Evolutionary conservation across 2,888 invertebrate genomes (phyloP), one percentile per base, ranked within the genome.

Genomic region (Theodoxus fluviatilis): DNA sequence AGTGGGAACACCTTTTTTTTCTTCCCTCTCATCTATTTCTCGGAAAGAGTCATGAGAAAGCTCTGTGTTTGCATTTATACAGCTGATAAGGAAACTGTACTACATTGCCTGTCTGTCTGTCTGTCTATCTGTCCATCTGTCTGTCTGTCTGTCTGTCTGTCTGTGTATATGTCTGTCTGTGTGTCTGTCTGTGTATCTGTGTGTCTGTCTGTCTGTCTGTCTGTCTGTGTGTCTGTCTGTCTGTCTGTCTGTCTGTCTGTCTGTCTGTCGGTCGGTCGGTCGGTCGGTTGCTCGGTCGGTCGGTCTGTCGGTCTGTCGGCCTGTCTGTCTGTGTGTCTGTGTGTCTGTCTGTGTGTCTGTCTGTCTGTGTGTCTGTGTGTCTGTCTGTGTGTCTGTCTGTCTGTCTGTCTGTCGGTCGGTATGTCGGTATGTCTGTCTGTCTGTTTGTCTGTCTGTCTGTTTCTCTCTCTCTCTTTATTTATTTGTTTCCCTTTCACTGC

Each of bases 191-290:
- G n/a, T n/a, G n/a, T n/a, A n/a, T n/a, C n/a, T n/a, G n/a, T n/a
- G n/a, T n/a, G n/a, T n/a, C n/a, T n/a, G n/a, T n/a, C n/a, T n/a
- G n/a, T n/a, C n/a, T n/a, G n/a, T n/a, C n/a, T n/a, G 59, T 33
- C 37, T 37, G 61, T n/a, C n/a, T n/a, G n/a, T n/a, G n/a, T n/a
- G n/a, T n/a, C n/a, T n/a, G n/a, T n/a, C n/a, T n/a, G 64, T 64
- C 18, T 64, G 64, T 64, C 40, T 43, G 43, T 64, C 40, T 64
- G 64, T 43, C 28, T 64, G 63, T 63, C 38, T 38, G 25, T 0
- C 22, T 37, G 63, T 38, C 38, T 37, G 63, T 18, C 38, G 7
- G 63, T 37, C 38, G 22, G 37, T 3, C 3, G 2, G n/a, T 18
- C 22, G 22, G 63, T 9, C 22, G 37, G 38, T 22, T 37, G 37